phyloP scores from a whole-genome alignment of 2,888 invertebrate species.

The Amblyteles armatorius region DNA sequence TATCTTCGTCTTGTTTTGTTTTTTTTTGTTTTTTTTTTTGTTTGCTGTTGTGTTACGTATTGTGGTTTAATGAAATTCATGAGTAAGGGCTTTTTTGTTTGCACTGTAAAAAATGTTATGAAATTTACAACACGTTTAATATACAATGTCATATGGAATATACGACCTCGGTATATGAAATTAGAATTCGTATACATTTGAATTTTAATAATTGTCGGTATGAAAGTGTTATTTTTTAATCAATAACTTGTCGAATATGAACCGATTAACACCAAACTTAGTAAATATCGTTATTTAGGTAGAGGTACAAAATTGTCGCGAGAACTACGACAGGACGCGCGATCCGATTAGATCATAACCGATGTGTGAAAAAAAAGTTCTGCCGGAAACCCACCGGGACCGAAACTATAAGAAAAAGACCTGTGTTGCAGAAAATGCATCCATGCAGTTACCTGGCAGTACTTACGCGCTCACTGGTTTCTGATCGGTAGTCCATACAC shows the following conservation, averaged over 20 bases:
- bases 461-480: too few relatives aligned
- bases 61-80: conserved; percentile 5
- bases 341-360: conserved; percentile 44
- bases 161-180: too few relatives aligned
- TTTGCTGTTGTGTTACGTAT: conserved; percentile 33
- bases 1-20: conserved; percentile 15
- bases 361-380: conserved; percentile 41
- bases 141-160: too few relatives aligned
- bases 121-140: too few relatives aligned
- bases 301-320: too few relatives aligned
- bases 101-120: too few relatives aligned
- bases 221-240: too few relatives aligned
- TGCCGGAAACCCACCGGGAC: conserved; percentile 32
- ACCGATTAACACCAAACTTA: too few relatives aligned
- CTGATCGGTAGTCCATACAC: conserved; percentile 56
- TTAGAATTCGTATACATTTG: too few relatives aligned
- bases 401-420: conserved; percentile 68
- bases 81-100: neutral
- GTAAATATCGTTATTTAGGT: too few relatives aligned
- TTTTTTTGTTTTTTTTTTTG: conserved; percentile 35
- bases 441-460: conserved; percentile 66
- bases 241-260: too few relatives aligned
- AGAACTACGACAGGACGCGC: conserved; percentile 23
- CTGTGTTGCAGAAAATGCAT: conserved; percentile 66
- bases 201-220: too few relatives aligned